Conservation (phyloP, 2,113 vertebrate genomes). For the Poecile atricapillus region DNA sequence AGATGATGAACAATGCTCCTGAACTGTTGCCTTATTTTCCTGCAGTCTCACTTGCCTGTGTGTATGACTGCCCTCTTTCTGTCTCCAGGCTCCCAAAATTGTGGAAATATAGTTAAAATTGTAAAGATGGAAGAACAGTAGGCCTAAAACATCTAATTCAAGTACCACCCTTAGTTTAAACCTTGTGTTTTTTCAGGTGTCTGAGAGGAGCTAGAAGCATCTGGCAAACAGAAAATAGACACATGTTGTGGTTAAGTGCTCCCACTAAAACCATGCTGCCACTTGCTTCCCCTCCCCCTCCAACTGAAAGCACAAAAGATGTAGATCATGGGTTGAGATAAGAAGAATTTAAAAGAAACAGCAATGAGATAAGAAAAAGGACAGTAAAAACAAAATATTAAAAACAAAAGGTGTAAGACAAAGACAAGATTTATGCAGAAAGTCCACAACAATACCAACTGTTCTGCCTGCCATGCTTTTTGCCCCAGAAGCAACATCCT, state of each 20-base stretch:
- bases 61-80: neutral
- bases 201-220: neutral
- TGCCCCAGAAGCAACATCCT: neutral
- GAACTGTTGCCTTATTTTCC: neutral
- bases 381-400: neutral
- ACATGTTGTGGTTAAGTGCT: neutral
- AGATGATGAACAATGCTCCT: neutral
- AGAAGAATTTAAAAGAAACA: neutral
- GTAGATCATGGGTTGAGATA: neutral
- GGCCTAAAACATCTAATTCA: neutral
- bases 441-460: no score
- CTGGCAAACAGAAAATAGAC: neutral
- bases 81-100: neutral
- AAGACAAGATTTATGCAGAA: neutral
- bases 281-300: neutral
- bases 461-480: accelerated
- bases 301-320: neutral
- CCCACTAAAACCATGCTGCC: neutral
- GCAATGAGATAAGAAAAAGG: neutral
- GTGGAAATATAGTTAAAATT: neutral
- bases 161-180: neutral
- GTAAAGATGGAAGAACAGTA: neutral
- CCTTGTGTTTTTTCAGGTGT: neutral
- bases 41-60: neutral
- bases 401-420: neutral